These are phyloP conservation scores for Spilosoma lubricipeda DNA, from an alignment of 2,888 invertebrate species.

Conservation along the genomic window DNA sequence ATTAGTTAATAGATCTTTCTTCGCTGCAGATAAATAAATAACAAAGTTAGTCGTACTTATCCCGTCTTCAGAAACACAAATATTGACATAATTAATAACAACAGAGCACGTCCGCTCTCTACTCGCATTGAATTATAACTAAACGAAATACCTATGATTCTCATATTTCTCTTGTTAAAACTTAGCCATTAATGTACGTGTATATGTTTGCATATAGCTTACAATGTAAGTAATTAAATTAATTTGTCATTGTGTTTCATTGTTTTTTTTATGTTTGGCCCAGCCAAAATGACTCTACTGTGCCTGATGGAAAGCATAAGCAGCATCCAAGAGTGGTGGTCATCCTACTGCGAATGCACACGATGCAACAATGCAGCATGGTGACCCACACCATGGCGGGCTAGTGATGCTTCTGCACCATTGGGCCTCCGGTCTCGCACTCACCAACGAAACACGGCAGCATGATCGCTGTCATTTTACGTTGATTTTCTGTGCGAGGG, in stretches of 20 bases:
- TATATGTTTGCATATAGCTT: slow-evolving; percentile 9
- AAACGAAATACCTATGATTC: slow-evolving; percentile 53
- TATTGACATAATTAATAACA: slow-evolving; percentile 80
- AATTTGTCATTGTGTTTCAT: not conserved
- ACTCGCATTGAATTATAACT: slow-evolving; percentile 69
- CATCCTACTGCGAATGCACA: no score
- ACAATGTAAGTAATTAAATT: slow-evolving; percentile 6
- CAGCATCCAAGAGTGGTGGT: no score
- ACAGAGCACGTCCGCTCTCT: slow-evolving; percentile 70
- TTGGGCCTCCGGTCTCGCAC: no score
- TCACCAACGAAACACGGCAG: no score
- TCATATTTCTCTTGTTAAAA: slow-evolving; percentile 38
- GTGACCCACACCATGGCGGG: no score
- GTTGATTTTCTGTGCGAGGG: no score
- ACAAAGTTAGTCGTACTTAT: slow-evolving; percentile 70
- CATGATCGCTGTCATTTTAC: no score
- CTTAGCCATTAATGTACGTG: slow-evolving; percentile 21
- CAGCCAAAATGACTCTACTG: no score
- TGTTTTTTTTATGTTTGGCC: no score
- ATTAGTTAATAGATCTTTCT: slow-evolving; percentile 66
- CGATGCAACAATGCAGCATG: no score
- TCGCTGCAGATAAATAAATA: slow-evolving; percentile 68
- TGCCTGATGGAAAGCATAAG: no score
- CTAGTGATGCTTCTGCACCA: no score
- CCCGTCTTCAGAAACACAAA: slow-evolving; percentile 73